Conservation (phyloP, 2,888 invertebrate species). For the Diarsia rubi region DNA sequence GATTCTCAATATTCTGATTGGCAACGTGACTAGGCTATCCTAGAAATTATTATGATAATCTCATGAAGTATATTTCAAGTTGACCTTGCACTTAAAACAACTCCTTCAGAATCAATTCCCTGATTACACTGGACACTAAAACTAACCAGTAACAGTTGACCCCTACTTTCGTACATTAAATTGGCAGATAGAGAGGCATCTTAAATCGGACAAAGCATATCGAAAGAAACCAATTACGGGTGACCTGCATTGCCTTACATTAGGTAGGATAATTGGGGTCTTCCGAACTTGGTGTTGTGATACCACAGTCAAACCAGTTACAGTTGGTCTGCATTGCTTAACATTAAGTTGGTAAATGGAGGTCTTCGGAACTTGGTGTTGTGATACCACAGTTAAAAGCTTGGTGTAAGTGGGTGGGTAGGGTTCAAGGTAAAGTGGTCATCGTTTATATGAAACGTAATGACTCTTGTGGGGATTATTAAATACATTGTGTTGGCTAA, state of each 20-base stretch:
- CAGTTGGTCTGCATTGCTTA: neutral
- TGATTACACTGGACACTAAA: neutral
- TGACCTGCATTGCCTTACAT: neutral
- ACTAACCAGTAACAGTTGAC: neutral
- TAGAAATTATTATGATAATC: neutral
- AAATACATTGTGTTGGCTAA: conserved; percentile 63
- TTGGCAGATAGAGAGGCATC: neutral
- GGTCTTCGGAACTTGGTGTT: neutral
- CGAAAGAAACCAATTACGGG: neutral
- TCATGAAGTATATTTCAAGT: neutral
- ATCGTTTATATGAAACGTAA: conserved; percentile 59
- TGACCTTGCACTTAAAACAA: neutral
- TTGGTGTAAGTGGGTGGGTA: conserved; percentile 38
- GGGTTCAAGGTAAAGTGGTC: conserved; percentile 60
- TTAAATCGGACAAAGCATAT: neutral
- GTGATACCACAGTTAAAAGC: conserved; percentile 36
- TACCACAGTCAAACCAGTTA: neutral
- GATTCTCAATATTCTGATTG: neutral
- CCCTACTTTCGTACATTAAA: neutral
- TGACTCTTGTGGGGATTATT: conserved; percentile 63
- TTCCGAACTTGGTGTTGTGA: neutral
- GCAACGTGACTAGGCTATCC: neutral
- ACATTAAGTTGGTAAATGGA: neutral
- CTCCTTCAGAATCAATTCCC: neutral
- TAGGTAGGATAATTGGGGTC: neutral